Percentiles rank a stretch among this genome's conserved stretches.
phyloP scores from a whole-genome alignment of 2,113 vertebrate genomes.

The Orthochromis malagaraziensis region DNA sequence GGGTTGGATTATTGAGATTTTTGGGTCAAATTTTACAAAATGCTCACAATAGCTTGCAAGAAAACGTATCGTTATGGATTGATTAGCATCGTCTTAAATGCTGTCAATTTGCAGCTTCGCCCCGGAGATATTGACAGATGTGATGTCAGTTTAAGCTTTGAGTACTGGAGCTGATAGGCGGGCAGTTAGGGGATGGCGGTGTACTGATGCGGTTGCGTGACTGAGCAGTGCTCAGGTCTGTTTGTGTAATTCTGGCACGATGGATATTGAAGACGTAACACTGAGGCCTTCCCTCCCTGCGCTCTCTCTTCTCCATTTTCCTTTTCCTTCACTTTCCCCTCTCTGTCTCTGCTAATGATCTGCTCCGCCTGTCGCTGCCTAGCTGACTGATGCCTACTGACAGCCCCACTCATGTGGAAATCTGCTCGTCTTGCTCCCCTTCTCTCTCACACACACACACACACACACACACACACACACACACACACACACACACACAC shows the following conservation, averaged over 20 bases:
- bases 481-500: neutral
- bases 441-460: neutral
- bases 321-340: slow-evolving; percentile 13
- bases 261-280: slow-evolving; percentile 37
- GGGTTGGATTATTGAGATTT: neutral
- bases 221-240: slow-evolving; percentile 14
- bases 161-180: neutral
- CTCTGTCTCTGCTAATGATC: slow-evolving; percentile 68
- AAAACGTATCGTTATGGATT: neutral
- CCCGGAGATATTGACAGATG: neutral
- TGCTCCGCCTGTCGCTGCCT: slow-evolving; percentile 63
- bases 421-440: slow-evolving; percentile 14
- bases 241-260: slow-evolving; percentile 33
- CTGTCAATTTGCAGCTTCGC: neutral
- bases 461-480: neutral
- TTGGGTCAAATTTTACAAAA: neutral
- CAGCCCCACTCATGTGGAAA: slow-evolving; percentile 69
- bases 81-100: neutral
- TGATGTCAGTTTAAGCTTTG: neutral
- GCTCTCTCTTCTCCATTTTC: slow-evolving; percentile 1
- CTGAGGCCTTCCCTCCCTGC: slow-evolving; percentile 31
- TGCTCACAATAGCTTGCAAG: neutral
- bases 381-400: slow-evolving; percentile 73
- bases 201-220: slow-evolving; percentile 32
- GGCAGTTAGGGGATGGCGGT: neutral